Percentiles rank a stretch among this genome's conserved stretches.
These are phyloP conservation scores for Campoletis raptor DNA, from an alignment of 2,888 invertebrate species.

Conservation along the genomic window DNA sequence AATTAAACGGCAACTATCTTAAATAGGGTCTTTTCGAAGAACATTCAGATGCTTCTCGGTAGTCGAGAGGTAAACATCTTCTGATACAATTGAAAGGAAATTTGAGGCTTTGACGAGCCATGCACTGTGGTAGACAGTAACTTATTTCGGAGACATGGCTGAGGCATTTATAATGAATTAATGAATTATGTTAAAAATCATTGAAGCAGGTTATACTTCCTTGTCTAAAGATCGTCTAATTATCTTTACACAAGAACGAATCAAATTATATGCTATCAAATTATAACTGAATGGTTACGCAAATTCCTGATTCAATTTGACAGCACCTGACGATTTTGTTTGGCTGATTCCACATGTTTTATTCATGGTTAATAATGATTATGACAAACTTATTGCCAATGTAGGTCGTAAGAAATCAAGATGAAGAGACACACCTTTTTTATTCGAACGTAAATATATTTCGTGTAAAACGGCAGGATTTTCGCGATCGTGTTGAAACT, in stretches of 20 bases:
- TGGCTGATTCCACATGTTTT: neutral
- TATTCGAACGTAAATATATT: neutral
- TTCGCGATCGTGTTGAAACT: slow-evolving; percentile 55
- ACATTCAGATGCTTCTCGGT: neutral
- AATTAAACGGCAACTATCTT: too few species aligned
- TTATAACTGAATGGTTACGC: neutral
- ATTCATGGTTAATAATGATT: neutral
- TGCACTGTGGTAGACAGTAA: too few species aligned
- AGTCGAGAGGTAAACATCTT: neutral
- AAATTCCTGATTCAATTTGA: neutral
- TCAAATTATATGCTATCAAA: neutral
- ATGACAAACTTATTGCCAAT: neutral
- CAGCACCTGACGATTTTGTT: neutral
- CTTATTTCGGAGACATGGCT: neutral
- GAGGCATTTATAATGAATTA: too few species aligned
- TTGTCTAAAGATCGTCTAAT: neutral
- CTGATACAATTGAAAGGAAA: neutral
- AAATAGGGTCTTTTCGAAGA: neutral
- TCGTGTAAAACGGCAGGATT: slow-evolving; percentile 34
- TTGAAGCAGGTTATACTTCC: neutral
- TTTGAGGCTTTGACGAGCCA: neutral
- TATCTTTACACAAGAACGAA: neutral
- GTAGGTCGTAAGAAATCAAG: neutral
- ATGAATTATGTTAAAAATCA: neutral
- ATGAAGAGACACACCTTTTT: slow-evolving; percentile 3